These are phyloP conservation scores for Hermetia illucens DNA, from an alignment of 1,140 invertebrate species.

Conservation along the genomic window DNA sequence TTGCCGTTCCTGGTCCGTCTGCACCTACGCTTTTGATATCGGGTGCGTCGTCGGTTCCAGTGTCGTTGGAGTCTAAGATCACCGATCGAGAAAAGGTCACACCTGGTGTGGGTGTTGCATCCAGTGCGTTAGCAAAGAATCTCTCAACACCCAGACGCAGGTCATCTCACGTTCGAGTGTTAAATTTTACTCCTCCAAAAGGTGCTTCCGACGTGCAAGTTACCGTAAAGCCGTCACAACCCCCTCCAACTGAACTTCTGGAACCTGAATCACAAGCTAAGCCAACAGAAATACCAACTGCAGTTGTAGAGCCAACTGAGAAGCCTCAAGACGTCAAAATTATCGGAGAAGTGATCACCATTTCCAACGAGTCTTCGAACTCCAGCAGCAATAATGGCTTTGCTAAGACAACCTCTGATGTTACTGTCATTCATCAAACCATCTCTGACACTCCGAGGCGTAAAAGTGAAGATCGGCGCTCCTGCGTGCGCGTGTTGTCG, in stretches of 20 bases:
- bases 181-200: background rate
- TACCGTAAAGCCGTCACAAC: background rate
- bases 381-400: too few relatives aligned
- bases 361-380: background rate
- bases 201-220: background rate
- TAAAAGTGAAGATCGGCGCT: background rate
- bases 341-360: background rate
- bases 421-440: too few relatives aligned
- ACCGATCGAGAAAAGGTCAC: background rate
- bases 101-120: background rate
- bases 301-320: background rate
- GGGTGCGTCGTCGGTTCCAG: background rate
- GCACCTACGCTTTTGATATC: too few relatives aligned
- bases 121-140: background rate
- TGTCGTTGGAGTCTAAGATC: background rate
- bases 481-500: background rate
- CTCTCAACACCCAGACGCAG: background rate
- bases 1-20: too few relatives aligned
- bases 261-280: background rate
- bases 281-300: background rate
- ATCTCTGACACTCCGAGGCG: too few relatives aligned
- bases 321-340: background rate
- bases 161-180: background rate
- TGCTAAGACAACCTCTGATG: too few relatives aligned
- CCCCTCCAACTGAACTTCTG: background rate